Percentiles rank a stretch among this genome's conserved stretches.
Evolutionary conservation across 1,140 invertebrate genomes (phyloP).

Genomic region (Acromyrmex heyeri): DNA sequence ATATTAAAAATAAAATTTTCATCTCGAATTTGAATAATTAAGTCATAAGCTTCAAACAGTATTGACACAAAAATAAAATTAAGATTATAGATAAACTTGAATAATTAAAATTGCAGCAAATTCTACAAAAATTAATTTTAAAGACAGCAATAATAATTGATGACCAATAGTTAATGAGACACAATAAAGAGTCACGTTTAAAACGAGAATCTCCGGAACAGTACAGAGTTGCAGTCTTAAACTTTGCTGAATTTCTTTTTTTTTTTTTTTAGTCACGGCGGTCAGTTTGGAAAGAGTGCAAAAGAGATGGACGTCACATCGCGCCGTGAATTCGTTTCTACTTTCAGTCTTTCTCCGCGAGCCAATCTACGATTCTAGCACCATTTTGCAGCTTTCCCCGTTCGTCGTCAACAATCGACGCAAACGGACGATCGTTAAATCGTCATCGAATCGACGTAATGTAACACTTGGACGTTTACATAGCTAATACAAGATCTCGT

Average conservation of each 20-base stretch:
- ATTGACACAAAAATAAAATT: neutral
- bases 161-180: slow-evolving; percentile 17
- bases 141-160: neutral
- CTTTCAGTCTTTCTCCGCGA: slow-evolving; percentile 83
- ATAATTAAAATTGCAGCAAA: neutral
- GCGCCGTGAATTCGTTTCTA: slow-evolving; percentile 69
- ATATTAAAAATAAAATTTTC: slow-evolving; percentile 16
- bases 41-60: neutral
- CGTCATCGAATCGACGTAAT: slow-evolving; percentile 34
- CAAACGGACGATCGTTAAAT: slow-evolving; percentile 23
- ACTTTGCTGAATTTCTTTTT: slow-evolving; percentile 53
- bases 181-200: slow-evolving; percentile 30
- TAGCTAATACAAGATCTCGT: slow-evolving; percentile 70
- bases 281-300: slow-evolving; percentile 55
- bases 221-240: slow-evolving; percentile 76
- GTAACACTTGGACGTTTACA: slow-evolving; percentile 67
- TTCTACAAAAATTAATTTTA: neutral
- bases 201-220: slow-evolving; percentile 53
- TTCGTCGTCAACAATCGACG: slow-evolving; percentile 36
- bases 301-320: slow-evolving; percentile 66
- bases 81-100: neutral
- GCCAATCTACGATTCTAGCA: slow-evolving; percentile 81
- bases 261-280: slow-evolving; percentile 62
- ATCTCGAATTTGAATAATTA: neutral
- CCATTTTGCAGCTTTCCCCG: slow-evolving; percentile 76